These are phyloP conservation scores for Callyntrura sp. DNA, from an alignment of 2,888 invertebrate species.

Conservation along the genomic window DNA sequence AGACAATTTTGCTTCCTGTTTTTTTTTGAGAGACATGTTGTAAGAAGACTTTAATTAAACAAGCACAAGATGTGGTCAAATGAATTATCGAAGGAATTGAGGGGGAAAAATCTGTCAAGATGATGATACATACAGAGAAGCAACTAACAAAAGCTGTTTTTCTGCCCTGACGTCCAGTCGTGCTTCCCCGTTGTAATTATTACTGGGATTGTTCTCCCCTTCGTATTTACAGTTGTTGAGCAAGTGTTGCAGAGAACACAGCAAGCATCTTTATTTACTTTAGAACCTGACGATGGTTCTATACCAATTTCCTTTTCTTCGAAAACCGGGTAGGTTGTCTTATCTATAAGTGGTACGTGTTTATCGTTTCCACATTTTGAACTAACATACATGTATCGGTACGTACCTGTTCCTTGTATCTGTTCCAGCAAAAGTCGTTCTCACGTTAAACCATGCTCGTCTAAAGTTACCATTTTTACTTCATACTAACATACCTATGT, in stretches of 20 bases:
- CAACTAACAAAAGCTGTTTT: too few species aligned
- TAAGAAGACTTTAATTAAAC: not conserved
- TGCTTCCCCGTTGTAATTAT: slow-evolving; percentile 8
- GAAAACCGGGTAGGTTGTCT: not conserved
- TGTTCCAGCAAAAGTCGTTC: too few species aligned
- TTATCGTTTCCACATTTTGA: too few species aligned
- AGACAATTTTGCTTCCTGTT: not conserved
- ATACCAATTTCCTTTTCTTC: too few species aligned
- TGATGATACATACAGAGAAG: too few species aligned
- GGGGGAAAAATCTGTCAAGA: not conserved
- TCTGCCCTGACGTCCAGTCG: slow-evolving; percentile 9
- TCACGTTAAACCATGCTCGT: too few species aligned
- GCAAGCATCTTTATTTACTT: not conserved
- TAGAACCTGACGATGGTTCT: too few species aligned
- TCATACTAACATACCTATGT: too few species aligned
- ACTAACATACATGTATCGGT: too few species aligned
- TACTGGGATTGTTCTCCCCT: not conserved
- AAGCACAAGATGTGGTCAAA: not conserved
- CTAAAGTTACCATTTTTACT: too few species aligned
- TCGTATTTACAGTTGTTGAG: not conserved
- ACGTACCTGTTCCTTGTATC: too few species aligned
- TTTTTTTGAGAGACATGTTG: not conserved
- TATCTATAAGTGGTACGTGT: not conserved
- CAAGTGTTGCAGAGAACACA: not conserved
- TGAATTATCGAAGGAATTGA: not conserved